Conservation (phyloP, 1,140 invertebrate species). For the Aphelenchoides fujianensis region DNA sequence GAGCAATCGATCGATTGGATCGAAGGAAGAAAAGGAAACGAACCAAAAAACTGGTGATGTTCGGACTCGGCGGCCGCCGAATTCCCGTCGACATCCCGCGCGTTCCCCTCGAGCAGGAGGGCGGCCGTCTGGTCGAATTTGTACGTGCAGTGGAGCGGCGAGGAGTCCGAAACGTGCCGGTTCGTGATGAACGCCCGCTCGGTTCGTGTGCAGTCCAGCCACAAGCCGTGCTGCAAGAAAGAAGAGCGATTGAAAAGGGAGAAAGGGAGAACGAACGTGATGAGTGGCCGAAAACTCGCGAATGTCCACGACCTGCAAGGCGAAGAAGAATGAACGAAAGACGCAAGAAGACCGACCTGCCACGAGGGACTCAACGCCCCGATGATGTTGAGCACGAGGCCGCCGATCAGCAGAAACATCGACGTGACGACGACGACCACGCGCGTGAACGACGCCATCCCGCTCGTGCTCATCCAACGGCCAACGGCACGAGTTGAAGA, state of each 20-base stretch:
- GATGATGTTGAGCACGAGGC: constrained; percentile 47
- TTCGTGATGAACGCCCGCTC: constrained; percentile 30
- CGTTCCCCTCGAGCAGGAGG: constrained; percentile 54
- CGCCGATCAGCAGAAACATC: constrained; percentile 50
- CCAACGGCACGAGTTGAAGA: too few relatives aligned
- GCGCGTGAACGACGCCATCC: constrained; percentile 22
- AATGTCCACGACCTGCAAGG: constrained; percentile 60
- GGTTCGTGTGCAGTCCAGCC: constrained; percentile 56
- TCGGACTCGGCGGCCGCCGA: constrained; percentile 59
- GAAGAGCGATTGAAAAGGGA: constrained; percentile 4
- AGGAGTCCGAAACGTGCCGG: constrained; percentile 35
- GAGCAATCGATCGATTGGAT: too few relatives aligned
- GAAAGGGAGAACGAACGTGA: constrained; percentile 46
- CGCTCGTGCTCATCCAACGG: too few relatives aligned
- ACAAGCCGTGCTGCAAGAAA: constrained; percentile 59
- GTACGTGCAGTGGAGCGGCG: constrained; percentile 59
- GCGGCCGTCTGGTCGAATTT: constrained; percentile 56
- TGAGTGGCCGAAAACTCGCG: constrained; percentile 57
- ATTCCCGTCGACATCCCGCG: constrained; percentile 53
- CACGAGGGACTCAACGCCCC: constrained; percentile 55
- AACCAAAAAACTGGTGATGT: constrained; percentile 61
- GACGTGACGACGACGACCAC: constrained; percentile 40
- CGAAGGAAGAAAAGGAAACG: too few relatives aligned
- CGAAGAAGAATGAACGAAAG: too few relatives aligned
- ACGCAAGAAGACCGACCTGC: too few relatives aligned